Evolutionary conservation across 2,888 invertebrate genomes (phyloP), one percentile per base, ranked within the genome.

Genomic region (Lampropteryx suffumata): DNA sequence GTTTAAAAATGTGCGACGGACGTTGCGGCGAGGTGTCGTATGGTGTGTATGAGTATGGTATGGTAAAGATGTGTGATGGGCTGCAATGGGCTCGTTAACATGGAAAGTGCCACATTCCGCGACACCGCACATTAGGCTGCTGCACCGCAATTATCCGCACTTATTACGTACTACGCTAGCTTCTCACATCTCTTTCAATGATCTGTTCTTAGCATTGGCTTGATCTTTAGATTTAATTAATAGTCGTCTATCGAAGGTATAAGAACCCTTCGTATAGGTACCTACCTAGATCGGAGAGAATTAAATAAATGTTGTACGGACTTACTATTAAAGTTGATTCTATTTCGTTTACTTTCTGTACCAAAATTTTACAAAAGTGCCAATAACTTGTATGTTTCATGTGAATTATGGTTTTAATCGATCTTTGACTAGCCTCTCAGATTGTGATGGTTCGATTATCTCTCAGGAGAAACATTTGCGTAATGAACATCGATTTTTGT

Each of bases 111-210:
- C 62, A 79, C 81, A 82, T 82, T 82, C 79, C 79, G 59, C 72
- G 70, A 68, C 76, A 81, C 84, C 84, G 81, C 84, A 82, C 79
- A 82, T 82, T 79, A 82, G 69, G 67, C 71, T 74, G 78, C 64
- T 74, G 75, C 75, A 57, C 68, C 73, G 69, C 77, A 82, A 83
- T 84, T 82, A 83, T 79, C 68, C 59, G 59, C 64, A 66, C 61
- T 62, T 58, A 61, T 65, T 54, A 59, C 51, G 39, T 40, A 53
- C 51, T 53, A 59, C 57, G 50, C 41, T 36, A 45, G 50, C 52
- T 60, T 55, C 59, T 61, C 54, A 47, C 52, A 61, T 62, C 66
- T 64, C 34, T 55, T 62, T 62, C 61, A 55, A 64, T 54, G 60
- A 62, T 62, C 58, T 59, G 46, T 50, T 29, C 17, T 34, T 45